Percentiles rank a stretch among this genome's conserved stretches.
Conservation (phyloP, 2,888 invertebrate genomes). For the Ectobius pallidus region DNA sequence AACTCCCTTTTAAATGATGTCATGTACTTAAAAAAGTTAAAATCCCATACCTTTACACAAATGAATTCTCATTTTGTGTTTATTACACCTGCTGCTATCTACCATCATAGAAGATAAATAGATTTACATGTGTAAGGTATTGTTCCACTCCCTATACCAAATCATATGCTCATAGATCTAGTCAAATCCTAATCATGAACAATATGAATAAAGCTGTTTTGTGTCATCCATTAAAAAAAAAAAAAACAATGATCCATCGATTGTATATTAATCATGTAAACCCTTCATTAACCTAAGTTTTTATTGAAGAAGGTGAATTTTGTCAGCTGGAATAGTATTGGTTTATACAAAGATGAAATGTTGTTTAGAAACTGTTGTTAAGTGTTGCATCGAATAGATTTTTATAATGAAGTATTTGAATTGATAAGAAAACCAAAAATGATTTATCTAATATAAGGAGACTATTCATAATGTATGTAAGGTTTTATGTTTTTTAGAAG, state of each 20-base stretch:
- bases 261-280: slow-evolving; percentile 14
- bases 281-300: slow-evolving; percentile 28
- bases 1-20: slow-evolving; percentile 32
- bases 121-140: slow-evolving; percentile 22
- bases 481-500: slow-evolving; percentile 13
- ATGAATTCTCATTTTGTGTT: not conserved
- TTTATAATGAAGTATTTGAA: slow-evolving; percentile 32
- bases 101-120: not conserved
- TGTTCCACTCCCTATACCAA: not conserved
- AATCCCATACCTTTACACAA: not conserved
- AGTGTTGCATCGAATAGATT: slow-evolving; percentile 38
- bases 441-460: slow-evolving; percentile 3
- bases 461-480: slow-evolving; percentile 17
- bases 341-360: slow-evolving; percentile 29
- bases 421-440: slow-evolving; percentile 24
- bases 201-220: slow-evolving; percentile 24
- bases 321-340: slow-evolving; percentile 29
- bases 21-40: slow-evolving; percentile 36
- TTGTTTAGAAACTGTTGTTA: slow-evolving; percentile 36
- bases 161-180: too few relatives aligned
- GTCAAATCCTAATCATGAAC: slow-evolving; percentile 10
- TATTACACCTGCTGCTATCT: slow-evolving; percentile 6
- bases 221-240: slow-evolving; percentile 15
- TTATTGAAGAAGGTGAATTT: slow-evolving; percentile 23
- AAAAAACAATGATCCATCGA: slow-evolving; percentile 13